phyloP scores from a whole-genome alignment of 2,797 vertebrate species.

The Spinibarbus caldwelli region DNA sequence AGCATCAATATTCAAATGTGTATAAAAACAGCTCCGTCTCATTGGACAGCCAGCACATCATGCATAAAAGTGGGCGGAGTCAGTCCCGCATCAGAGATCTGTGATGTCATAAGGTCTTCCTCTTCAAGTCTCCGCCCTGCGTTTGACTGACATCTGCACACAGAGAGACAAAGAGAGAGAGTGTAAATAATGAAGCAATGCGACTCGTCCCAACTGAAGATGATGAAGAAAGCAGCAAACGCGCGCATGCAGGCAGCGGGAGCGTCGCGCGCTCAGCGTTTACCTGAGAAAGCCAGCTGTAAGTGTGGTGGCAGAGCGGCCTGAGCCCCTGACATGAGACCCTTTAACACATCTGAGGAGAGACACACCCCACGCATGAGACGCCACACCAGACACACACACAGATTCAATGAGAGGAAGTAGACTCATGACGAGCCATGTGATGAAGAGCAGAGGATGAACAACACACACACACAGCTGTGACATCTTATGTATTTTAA shows the following conservation, averaged over 20 bases:
- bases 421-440: not conserved
- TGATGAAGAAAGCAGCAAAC: conserved; percentile 28
- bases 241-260: conserved; percentile 48
- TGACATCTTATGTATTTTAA: not conserved
- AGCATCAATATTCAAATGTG: conserved; percentile 67
- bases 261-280: conserved; percentile 63
- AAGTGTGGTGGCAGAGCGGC: conserved; percentile 93
- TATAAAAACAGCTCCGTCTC: conserved; percentile 50
- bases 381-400: conserved; percentile 18
- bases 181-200: conserved; percentile 9
- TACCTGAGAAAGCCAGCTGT: conserved; percentile 95
- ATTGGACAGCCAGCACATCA: conserved; percentile 31
- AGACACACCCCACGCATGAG: conserved; percentile 31
- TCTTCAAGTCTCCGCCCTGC: conserved; percentile 92
- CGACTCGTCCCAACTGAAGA: conserved; percentile 48
- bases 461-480: conserved; percentile 40
- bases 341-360: conserved; percentile 93
- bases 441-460: conserved; percentile 25
- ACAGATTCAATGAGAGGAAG: conserved; percentile 26
- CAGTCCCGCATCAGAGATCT: conserved; percentile 51
- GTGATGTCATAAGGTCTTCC: conserved; percentile 90
- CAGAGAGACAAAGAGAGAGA: conserved; percentile 40
- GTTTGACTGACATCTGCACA: conserved; percentile 92
- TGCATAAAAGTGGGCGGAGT: conserved; percentile 43
- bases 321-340: conserved; percentile 95